Evolutionary conservation across 2,113 vertebrate genomes (phyloP).

Genomic region (Crotalus tigris): DNA sequence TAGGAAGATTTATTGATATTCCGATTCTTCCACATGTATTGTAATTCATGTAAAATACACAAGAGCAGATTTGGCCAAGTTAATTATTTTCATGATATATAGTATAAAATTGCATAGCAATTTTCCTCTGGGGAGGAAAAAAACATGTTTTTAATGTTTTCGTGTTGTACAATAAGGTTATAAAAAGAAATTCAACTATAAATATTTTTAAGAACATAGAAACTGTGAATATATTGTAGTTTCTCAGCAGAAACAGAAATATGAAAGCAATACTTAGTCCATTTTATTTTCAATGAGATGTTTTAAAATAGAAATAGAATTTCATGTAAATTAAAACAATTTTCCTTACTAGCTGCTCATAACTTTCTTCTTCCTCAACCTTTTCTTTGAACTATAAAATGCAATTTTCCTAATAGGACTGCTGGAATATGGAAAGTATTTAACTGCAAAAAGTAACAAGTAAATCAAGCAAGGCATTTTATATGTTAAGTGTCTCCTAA

Average conservation of each 20-base stretch:
- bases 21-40: constrained; percentile 24
- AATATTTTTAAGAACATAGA: constrained; percentile 13
- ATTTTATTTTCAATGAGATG: constrained; percentile 14
- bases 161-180: neutral
- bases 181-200: constrained; percentile 18
- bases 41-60: neutral
- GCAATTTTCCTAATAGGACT: neutral
- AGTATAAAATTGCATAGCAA: neutral
- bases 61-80: neutral
- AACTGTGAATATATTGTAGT: neutral
- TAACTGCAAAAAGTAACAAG: neutral
- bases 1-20: constrained; percentile 17
- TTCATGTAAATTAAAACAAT: constrained; percentile 15
- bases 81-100: neutral
- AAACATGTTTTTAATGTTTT: neutral
- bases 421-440: neutral
- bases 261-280: constrained; percentile 3
- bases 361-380: neutral
- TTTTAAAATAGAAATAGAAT: constrained; percentile 6
- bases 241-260: neutral
- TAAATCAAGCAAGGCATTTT: neutral
- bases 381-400: neutral
- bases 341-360: neutral
- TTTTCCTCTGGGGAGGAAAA: neutral
- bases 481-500: neutral